Evolutionary conservation across 1,140 invertebrate genomes (phyloP).

Genomic region (Artemia franciscana): DNA sequence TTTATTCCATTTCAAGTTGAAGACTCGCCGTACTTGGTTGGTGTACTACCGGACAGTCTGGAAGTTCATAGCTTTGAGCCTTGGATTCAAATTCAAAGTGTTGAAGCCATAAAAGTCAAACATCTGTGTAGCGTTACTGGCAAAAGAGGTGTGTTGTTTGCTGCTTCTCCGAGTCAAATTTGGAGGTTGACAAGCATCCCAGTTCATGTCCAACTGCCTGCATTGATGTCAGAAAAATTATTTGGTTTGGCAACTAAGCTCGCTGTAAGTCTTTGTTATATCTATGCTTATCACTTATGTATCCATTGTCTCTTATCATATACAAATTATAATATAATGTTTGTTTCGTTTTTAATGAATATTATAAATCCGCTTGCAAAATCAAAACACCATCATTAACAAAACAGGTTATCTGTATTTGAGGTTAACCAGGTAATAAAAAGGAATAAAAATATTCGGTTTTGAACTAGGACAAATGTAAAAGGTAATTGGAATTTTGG

Average conservation of each 20-base stretch:
- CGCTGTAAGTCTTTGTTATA: conserved; percentile 37
- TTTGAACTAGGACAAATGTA: too few species aligned
- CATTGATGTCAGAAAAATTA: conserved; percentile 60
- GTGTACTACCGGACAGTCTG: conserved; percentile 48
- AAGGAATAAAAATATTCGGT: too few species aligned
- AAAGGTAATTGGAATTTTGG: too few species aligned
- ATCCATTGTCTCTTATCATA: too few species aligned
- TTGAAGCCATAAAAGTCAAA: conserved; percentile 39
- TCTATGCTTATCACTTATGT: too few species aligned
- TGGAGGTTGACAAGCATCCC: conserved; percentile 61
- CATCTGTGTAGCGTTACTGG: conserved; percentile 24
- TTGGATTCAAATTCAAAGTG: conserved; percentile 42
- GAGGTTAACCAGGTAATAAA: too few species aligned
- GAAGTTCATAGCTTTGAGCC: conserved; percentile 56
- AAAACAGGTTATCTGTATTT: too few species aligned
- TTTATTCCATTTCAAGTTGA: too few species aligned
- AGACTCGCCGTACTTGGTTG: conserved; percentile 72
- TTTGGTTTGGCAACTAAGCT: conserved; percentile 81
- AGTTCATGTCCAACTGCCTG: conserved; percentile 50
- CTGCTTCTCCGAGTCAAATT: conserved; percentile 58
- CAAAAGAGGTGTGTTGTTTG: conserved; percentile 50
- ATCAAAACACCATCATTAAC: too few species aligned
- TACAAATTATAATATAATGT: too few species aligned
- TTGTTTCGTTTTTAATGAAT: too few species aligned
- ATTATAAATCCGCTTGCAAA: too few species aligned